phyloP scores from a whole-genome alignment of 2,797 vertebrate genomes.

The Hephaestus fuliginosus region DNA sequence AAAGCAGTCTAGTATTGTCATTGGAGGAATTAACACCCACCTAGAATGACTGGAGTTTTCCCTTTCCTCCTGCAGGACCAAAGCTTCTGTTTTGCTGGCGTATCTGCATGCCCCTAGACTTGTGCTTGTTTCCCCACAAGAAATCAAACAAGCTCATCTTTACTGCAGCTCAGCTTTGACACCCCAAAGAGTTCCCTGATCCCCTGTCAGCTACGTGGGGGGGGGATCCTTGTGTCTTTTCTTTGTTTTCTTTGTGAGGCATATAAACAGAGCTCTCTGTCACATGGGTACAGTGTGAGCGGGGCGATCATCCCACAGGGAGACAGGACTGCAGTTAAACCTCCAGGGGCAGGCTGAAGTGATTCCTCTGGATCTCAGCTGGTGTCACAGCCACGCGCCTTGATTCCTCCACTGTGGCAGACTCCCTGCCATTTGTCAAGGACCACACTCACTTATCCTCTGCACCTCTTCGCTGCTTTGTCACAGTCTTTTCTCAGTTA shows the following conservation, averaged over 20 bases:
- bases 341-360: constrained; percentile 60
- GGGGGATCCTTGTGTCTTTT: constrained; percentile 25
- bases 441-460: constrained; percentile 31
- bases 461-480: constrained; percentile 15
- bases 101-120: constrained; percentile 25
- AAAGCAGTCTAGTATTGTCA: constrained; percentile 45
- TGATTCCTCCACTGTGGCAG: constrained; percentile 67
- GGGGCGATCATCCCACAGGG: constrained; percentile 48
- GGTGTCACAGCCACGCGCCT: constrained; percentile 59
- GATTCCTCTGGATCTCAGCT: constrained; percentile 67
- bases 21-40: constrained; percentile 53
- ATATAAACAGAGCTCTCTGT: constrained; percentile 36
- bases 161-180: constrained; percentile 14
- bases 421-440: constrained; percentile 52
- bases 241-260: constrained; percentile 31
- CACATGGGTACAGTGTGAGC: constrained; percentile 37
- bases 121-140: constrained; percentile 6
- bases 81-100: constrained; percentile 38
- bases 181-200: constrained; percentile 18
- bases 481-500: not conserved
- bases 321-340: constrained; percentile 66
- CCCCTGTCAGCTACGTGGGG: constrained; percentile 4
- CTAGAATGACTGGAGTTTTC: constrained; percentile 33
- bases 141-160: constrained; percentile 28
- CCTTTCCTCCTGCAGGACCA: constrained; percentile 9